A percentile compares a stretch with the other conserved stretches of the same genome.
phyloP scores from a whole-genome alignment of 2,888 invertebrate genomes.

The Heteromurus nitidus region DNA sequence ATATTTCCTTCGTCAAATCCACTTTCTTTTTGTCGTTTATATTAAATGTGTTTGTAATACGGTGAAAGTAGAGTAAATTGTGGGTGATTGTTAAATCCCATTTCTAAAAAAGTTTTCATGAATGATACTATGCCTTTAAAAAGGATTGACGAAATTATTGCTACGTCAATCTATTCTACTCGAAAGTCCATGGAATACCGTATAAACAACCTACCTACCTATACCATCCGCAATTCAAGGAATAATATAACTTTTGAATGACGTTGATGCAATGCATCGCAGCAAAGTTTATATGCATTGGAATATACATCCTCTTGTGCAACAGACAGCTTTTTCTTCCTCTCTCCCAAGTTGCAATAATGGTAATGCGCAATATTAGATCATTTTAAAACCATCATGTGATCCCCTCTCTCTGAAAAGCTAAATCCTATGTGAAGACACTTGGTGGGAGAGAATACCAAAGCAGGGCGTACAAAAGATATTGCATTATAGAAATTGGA shows the following conservation, averaged over 20 bases:
- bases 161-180: constrained; percentile 13
- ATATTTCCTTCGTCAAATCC: constrained; percentile 8
- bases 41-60: neutral
- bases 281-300: no score
- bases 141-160: constrained; percentile 36
- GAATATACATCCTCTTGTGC: no score
- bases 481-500: constrained; percentile 40
- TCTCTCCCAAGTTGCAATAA: constrained; percentile 7
- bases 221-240: no score
- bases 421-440: constrained; percentile 16
- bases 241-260: no score
- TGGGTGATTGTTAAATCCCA: constrained; percentile 31
- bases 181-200: no score
- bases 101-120: constrained; percentile 9
- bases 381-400: constrained; percentile 47
- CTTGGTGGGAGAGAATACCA: neutral
- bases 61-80: constrained; percentile 15
- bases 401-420: constrained; percentile 33
- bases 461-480: no score
- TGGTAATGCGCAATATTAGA: constrained; percentile 37
- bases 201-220: no score
- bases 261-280: no score
- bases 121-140: neutral
- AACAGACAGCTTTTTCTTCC: constrained; percentile 24
- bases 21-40: constrained; percentile 5